Base-by-base conservation (phyloP, 2,888 invertebrate species). In the Callinectes sapidus region DNA sequence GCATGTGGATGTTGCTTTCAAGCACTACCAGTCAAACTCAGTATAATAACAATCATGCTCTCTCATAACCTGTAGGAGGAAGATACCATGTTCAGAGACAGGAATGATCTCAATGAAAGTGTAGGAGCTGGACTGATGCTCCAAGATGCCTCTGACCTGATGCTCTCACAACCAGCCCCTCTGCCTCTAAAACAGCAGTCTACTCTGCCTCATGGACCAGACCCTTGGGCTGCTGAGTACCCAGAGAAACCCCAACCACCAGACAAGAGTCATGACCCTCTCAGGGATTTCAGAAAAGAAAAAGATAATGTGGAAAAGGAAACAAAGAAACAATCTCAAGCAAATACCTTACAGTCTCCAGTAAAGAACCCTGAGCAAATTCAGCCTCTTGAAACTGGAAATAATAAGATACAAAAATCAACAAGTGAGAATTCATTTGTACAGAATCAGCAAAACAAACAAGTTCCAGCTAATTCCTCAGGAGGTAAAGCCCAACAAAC, bases 141-240 rank as follows among this genome's bases (percentile, higher is more conserved):
- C 39, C 90, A 90, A 48, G 92, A 92, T 88, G 92, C 92, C 28
- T 77, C 90, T 18, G 88, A 92, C 39, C 81, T 92, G 28, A 23
- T 92, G 87, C 61, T 48, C 14, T 5, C 42, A n/a, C 71, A 23
- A 42, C 66, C 48, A 6, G 28, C 54, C 18, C 61, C 88, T 2
- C 18, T 89, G 61, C 61, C 61, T 18, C 88, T 32, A 16, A 77
- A 35, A 39, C 86, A 48, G 23, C 55, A 86, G 86, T 42, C 86
- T 35, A 16, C 90, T n/a, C 77, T 39, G 61, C 91, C 91, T n/a
- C 85, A 88, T 55, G 89, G 92, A 28, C 87, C 87, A 8, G 91
- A 91, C 35, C 91, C 91, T 16, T 91, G 91, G 91, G 87, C 87
- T 18, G 48, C 28, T 77, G 81, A 54, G 16, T 28, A 88, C 54